Evolutionary conservation across 2,797 vertebrate genomes (phyloP).

Genomic region (Myiotriccus ornatus): DNA sequence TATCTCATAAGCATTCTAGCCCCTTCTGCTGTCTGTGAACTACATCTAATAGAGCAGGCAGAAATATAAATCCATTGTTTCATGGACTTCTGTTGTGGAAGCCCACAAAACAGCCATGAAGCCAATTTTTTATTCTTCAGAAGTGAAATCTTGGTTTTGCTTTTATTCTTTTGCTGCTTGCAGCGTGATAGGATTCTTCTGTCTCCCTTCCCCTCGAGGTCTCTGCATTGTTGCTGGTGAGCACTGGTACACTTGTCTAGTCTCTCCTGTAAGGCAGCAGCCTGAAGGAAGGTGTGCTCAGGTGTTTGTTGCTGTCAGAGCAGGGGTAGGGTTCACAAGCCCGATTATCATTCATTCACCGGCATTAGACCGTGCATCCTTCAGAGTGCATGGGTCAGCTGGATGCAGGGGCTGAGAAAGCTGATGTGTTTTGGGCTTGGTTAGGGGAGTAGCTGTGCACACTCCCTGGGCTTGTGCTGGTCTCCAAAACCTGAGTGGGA

Average conservation of each 20-base stretch:
- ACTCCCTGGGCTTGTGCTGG: background rate
- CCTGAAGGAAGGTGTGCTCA: background rate
- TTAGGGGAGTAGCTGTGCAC: background rate
- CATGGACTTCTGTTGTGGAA: background rate
- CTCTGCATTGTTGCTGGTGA: background rate
- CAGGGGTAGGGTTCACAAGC: background rate
- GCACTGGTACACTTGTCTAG: background rate
- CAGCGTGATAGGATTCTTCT: background rate
- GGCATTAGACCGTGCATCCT: background rate
- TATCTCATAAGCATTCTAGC: background rate
- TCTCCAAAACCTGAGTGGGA: background rate
- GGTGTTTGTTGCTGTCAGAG: background rate
- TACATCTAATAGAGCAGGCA: background rate
- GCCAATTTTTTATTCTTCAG: background rate
- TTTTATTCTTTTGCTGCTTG: background rate
- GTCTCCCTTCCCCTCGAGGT: background rate
- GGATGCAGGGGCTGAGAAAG: background rate
- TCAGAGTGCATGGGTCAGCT: background rate
- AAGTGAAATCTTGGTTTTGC: background rate
- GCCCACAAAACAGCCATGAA: background rate
- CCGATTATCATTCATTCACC: background rate
- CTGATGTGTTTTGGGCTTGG: background rate
- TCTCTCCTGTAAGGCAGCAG: background rate
- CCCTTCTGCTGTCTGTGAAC: background rate
- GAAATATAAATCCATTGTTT: background rate